Base-by-base conservation (phyloP, 2,888 invertebrate genomes). In the Helobdella robusta region DNA sequence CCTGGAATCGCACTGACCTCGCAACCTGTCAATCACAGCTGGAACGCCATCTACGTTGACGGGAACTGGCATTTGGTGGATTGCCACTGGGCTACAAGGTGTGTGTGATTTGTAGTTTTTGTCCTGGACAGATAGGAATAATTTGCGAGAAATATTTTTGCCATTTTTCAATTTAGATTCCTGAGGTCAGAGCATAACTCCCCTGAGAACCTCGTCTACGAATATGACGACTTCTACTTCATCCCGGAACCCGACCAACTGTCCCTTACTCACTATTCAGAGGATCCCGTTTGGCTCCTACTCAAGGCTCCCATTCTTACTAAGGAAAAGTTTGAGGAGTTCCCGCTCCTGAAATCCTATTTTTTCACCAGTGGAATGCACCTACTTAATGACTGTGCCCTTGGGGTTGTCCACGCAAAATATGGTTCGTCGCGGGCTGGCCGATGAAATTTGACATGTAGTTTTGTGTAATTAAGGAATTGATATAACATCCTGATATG, bases 201-300 rank as follows among this genome's bases (percentile, higher is more conserved):
- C 66, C 77, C 77, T 25, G 78, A 79, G 70, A 77, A 78, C 67
- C 70, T 82, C 73, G 80, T 77, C 77, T 98, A 98, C 81, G 97
- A 98, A 80, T 98, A 98, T 79, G 97, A 98, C 78, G 97, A 98
- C 81, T 97, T 98, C 81, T 98, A 98, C 82, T 98, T 98, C 85
- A 84, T 97, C 76, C 95, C 97, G 34, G 95, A 97, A 81, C 92
- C 97, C 0, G 88, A 93, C 60, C 75, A 78, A 65, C 73, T 78
- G 59, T 74, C 78, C 69, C 79, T 77, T 75, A 77, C 77, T 66
- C 79, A 79, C 71, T 78, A 75, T 74, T 75, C 77, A 2, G 77
- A 79, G 71, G 75, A 76, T 60, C 69, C 73, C 0, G 73, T 74
- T 54, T 79, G 78, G 78, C 76, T 78, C 70, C 74, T 79, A 58